phyloP scores from a whole-genome alignment of 1,140 invertebrate species.

The Anthonomus grandis region DNA sequence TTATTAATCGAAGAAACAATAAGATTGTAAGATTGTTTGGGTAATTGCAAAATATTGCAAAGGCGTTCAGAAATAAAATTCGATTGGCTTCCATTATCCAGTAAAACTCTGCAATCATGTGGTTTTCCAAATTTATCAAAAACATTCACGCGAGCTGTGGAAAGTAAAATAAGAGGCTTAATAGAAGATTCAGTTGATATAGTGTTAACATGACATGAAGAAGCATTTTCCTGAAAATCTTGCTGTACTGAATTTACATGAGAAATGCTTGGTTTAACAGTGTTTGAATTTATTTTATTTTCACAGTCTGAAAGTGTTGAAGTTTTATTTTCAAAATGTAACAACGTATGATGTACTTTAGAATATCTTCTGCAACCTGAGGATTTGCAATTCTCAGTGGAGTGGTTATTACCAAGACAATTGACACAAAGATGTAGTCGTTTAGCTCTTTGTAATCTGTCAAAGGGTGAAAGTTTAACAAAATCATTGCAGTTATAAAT shows the following conservation, averaged over 20 bases:
- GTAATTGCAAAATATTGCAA: neutral
- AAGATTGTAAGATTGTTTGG: neutral
- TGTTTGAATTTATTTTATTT: neutral
- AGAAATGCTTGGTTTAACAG: neutral
- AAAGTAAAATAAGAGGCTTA: conserved; percentile 13
- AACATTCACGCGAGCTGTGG: conserved; percentile 20
- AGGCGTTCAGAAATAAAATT: conserved; percentile 21
- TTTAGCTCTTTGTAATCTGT: conserved; percentile 20
- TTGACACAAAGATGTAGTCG: conserved; percentile 21
- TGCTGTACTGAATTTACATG: no score
- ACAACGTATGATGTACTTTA: conserved; percentile 24
- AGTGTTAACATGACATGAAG: conserved; percentile 3
- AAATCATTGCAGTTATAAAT: no score
- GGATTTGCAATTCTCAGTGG: conserved; percentile 25
- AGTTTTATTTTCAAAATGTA: conserved; percentile 20
- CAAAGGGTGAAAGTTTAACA: conserved; percentile 9
- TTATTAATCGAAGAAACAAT: conserved; percentile 7
- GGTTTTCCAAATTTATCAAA: neutral
- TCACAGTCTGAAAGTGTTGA: neutral
- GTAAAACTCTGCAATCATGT: conserved; percentile 14
- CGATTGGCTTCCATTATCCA: conserved; percentile 22
- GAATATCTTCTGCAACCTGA: conserved; percentile 17
- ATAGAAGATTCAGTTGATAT: neutral
- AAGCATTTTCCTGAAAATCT: neutral
- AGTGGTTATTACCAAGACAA: conserved; percentile 20